A percentile compares a stretch with the other conserved stretches of the same genome.
Conservation (phyloP, 2,888 invertebrate genomes). For the Cryptus viduatorius region DNA sequence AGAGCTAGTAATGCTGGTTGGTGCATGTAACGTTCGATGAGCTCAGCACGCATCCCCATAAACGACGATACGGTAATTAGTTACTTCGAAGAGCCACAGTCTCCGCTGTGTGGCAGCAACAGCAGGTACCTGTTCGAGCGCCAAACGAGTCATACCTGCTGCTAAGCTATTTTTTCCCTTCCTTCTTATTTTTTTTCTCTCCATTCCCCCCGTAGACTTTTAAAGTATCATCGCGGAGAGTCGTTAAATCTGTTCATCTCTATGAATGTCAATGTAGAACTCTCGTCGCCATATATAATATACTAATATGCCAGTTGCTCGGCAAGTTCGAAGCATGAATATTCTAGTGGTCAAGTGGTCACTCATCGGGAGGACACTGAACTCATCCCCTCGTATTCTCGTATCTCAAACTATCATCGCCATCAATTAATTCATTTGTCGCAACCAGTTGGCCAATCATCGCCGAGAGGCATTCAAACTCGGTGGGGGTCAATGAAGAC, state of each 20-base stretch:
- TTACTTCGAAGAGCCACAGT: conserved; percentile 52
- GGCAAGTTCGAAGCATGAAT: conserved; percentile 53
- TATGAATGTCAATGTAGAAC: conserved; percentile 49
- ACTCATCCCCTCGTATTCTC: neutral
- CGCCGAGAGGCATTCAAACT: neutral
- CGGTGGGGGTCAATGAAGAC: conserved; percentile 21
- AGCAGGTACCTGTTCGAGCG: conserved; percentile 61
- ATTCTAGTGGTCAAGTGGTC: conserved; percentile 34
- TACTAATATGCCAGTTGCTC: neutral
- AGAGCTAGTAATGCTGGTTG: conserved; percentile 39
- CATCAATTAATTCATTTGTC: conserved; percentile 16
- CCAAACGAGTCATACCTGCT: conserved; percentile 53
- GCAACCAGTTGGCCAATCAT: neutral
- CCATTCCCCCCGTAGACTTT: conserved; percentile 38
- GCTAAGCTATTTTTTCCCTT: conserved; percentile 39
- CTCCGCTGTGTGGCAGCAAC: conserved; percentile 24
- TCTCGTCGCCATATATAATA: conserved; percentile 22
- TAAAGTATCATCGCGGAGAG: conserved; percentile 15
- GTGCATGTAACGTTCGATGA: conserved; percentile 63
- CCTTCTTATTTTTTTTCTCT: neutral
- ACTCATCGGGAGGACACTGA: conserved; percentile 6
- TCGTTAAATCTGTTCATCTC: conserved; percentile 61
- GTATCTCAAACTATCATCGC: conserved; percentile 9
- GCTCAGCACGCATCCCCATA: conserved; percentile 67
- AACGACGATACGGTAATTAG: conserved; percentile 70